These are phyloP conservation scores for Ammodytes dubius DNA, from an alignment of 2,113 vertebrate species.

Conservation along the genomic window DNA sequence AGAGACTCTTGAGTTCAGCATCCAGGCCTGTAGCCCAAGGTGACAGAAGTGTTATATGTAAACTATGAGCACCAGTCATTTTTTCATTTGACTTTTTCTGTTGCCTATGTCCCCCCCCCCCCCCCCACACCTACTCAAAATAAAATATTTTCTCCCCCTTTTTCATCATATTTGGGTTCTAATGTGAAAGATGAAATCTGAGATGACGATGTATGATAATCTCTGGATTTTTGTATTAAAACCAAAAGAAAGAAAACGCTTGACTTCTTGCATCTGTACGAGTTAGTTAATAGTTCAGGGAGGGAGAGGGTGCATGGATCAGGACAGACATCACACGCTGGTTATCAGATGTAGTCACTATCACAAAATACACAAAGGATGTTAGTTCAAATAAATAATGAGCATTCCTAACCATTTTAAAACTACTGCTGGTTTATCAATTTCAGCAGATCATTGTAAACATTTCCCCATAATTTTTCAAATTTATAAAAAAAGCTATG, in stretches of 20 bases:
- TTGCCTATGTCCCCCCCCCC: neutral
- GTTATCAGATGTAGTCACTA: neutral
- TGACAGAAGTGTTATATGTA: conserved; percentile 36
- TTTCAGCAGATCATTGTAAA: neutral
- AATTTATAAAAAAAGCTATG: neutral
- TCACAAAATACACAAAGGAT: neutral
- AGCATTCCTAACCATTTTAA: neutral
- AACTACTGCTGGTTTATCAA: neutral
- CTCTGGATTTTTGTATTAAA: conserved; percentile 85
- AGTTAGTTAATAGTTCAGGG: neutral
- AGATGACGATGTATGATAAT: conserved; percentile 81
- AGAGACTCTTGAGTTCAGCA: conserved; percentile 36
- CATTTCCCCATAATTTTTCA: neutral
- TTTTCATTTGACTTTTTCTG: conserved; percentile 44
- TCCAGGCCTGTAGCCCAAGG: conserved; percentile 23
- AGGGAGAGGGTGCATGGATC: no score
- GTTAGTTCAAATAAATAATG: neutral
- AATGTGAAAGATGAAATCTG: conserved; percentile 80
- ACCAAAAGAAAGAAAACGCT: conserved; percentile 60
- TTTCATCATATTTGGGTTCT: conserved; percentile 74
- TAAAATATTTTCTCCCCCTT: conserved; percentile 56
- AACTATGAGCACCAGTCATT: conserved; percentile 35
- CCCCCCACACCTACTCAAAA: neutral
- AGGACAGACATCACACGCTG: neutral
- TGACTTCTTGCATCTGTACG: conserved; percentile 16